Percentiles rank a stretch among this genome's conserved stretches.
These are phyloP conservation scores for Ctenosaura bakeri DNA, from an alignment of 2,797 vertebrate genomes.

Conservation along the genomic window DNA sequence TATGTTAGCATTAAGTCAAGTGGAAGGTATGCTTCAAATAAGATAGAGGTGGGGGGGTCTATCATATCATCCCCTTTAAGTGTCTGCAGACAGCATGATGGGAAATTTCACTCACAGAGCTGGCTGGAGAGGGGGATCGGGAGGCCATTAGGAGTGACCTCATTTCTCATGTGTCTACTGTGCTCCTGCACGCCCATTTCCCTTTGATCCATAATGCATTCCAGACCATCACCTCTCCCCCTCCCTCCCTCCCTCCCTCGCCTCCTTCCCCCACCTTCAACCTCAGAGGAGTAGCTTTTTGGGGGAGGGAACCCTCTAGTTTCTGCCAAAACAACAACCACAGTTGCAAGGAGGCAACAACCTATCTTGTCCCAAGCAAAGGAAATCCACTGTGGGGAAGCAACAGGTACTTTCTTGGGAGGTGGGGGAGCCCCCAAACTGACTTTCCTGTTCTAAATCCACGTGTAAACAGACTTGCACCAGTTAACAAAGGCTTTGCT, in stretches of 20 bases:
- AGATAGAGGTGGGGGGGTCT: conserved; percentile 31
- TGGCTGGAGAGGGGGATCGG: rapidly evolving
- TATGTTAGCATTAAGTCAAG: conserved; percentile 66
- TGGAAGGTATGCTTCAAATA: conserved; percentile 68
- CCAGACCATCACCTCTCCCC: rapidly evolving
- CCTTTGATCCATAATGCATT: neutral
- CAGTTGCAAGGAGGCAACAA: rapidly evolving
- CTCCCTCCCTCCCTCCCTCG: neutral
- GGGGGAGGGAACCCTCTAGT: neutral
- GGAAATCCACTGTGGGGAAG: neutral
- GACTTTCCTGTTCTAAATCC: neutral
- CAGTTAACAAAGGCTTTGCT: neutral
- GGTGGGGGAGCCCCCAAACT: neutral
- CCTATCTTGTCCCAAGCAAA: rapidly evolving
- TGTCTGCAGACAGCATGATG: conserved; percentile 37
- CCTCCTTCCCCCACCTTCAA: neutral
- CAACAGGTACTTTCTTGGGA: neutral
- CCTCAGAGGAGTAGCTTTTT: rapidly evolving
- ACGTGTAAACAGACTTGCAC: neutral
- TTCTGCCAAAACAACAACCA: rapidly evolving
- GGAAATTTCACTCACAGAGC: conserved; percentile 12
- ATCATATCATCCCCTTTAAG: conserved; percentile 6
- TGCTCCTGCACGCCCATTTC: rapidly evolving
- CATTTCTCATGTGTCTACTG: neutral
- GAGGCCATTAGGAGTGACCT: conserved; percentile 5